These are phyloP conservation scores for Steatornis caripensis DNA, from an alignment of 2,113 vertebrate genomes.

Conservation along the genomic window DNA sequence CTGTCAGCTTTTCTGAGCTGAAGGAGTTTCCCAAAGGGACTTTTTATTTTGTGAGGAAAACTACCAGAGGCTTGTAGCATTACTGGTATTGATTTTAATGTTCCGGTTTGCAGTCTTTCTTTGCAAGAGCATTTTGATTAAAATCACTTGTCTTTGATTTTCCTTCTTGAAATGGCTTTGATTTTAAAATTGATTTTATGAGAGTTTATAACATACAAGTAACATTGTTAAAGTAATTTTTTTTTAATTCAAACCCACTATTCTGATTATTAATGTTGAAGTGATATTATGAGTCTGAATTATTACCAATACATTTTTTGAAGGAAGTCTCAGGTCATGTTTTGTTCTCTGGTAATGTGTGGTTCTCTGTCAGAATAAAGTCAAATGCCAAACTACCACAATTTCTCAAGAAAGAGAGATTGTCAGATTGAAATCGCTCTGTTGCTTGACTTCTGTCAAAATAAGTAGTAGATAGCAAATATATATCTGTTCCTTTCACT, in stretches of 20 bases:
- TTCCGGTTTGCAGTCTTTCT: neutral
- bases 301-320: neutral
- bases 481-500: neutral
- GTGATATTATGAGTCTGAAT: neutral
- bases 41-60: constrained; percentile 13
- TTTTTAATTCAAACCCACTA: neutral
- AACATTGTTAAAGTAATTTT: neutral
- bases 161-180: neutral
- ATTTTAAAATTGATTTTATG: neutral
- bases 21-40: neutral
- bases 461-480: neutral
- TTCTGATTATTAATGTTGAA: neutral
- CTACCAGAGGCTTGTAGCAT: neutral
- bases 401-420: neutral
- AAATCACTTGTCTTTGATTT: neutral
- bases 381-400: neutral
- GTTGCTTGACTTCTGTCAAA: neutral
- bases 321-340: neutral
- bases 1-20: neutral
- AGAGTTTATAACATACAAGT: neutral
- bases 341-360: neutral
- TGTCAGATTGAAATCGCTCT: neutral
- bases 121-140: neutral
- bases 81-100: constrained; percentile 7
- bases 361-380: neutral